These are phyloP conservation scores for Globicephala melas DNA, from an alignment of 2,113 vertebrate genomes.

Conservation along the genomic window DNA sequence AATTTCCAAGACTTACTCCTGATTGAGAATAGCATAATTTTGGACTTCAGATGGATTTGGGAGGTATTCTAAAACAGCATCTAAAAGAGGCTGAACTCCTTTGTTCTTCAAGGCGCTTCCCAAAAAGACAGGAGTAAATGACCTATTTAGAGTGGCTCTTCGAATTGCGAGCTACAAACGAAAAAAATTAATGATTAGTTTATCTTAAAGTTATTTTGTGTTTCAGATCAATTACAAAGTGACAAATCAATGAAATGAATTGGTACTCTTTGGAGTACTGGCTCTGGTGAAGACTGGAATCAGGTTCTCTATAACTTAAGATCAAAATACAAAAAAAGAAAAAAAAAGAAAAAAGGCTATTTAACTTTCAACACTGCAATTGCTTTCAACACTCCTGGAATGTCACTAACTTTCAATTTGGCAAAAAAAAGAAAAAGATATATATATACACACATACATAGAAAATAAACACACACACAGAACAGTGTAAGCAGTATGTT, in stretches of 20 bases:
- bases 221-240: not conserved
- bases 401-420: not conserved
- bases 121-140: conserved; percentile 93
- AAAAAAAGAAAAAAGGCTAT: not conserved
- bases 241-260: not conserved
- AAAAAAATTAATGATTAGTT: not conserved
- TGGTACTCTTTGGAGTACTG: not conserved
- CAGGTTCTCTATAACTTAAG: not conserved
- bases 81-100: conserved; percentile 93
- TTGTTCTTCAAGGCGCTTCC: conserved; percentile 98
- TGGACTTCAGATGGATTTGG: conserved; percentile 93
- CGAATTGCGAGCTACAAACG: conserved; percentile 90
- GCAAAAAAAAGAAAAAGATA: not conserved
- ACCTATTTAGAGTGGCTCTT: conserved; percentile 89
- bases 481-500: not conserved
- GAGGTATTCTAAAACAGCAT: conserved; percentile 93
- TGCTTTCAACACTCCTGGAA: conserved; percentile 1
- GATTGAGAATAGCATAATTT: conserved; percentile 91
- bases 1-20: conserved; percentile 84
- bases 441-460: not conserved
- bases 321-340: not conserved
- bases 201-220: not conserved
- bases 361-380: not conserved
- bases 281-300: not conserved
- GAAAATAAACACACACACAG: not conserved